These are phyloP conservation scores for Eptatretus burgeri DNA, from an alignment of 2,113 vertebrate genomes.

Conservation along the genomic window DNA sequence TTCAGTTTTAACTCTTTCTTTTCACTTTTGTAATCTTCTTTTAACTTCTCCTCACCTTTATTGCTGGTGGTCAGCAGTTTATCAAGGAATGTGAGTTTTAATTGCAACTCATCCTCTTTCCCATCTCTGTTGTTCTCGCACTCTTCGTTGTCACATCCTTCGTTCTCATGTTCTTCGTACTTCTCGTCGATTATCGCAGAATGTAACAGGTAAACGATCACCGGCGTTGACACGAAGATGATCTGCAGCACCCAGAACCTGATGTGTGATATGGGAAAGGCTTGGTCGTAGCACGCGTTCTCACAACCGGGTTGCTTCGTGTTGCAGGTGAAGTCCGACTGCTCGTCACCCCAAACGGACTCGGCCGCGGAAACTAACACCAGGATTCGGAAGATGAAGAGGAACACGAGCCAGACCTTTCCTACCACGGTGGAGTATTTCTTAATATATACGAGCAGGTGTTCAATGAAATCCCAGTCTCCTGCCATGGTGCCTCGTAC, in stretches of 20 bases:
- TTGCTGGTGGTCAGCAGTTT: too few species aligned
- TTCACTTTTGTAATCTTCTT: too few species aligned
- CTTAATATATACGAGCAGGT: background rate
- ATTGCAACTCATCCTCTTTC: too few species aligned
- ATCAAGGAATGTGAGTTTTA: too few species aligned
- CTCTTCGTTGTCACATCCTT: too few species aligned
- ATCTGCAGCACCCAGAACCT: constrained; percentile 1
- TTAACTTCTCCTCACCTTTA: too few species aligned
- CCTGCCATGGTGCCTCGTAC: too few species aligned
- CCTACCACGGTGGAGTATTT: constrained; percentile 1
- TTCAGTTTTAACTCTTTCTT: too few species aligned
- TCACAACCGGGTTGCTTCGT: background rate
- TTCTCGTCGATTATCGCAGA: too few species aligned
- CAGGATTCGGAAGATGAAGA: constrained; percentile 5
- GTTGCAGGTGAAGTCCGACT: constrained; percentile 5
- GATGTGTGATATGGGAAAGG: background rate
- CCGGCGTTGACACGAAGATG: background rate
- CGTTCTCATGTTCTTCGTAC: too few species aligned
- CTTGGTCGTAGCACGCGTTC: constrained; percentile 4
- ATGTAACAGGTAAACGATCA: background rate
- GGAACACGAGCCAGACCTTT: background rate
- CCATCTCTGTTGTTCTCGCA: too few species aligned
- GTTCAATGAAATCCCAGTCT: background rate
- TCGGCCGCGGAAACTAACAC: constrained; percentile 2
- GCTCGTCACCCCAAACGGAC: constrained; percentile 4